These are phyloP conservation scores for Germaria angustata DNA, from an alignment of 2,888 invertebrate species.

Conservation along the genomic window DNA sequence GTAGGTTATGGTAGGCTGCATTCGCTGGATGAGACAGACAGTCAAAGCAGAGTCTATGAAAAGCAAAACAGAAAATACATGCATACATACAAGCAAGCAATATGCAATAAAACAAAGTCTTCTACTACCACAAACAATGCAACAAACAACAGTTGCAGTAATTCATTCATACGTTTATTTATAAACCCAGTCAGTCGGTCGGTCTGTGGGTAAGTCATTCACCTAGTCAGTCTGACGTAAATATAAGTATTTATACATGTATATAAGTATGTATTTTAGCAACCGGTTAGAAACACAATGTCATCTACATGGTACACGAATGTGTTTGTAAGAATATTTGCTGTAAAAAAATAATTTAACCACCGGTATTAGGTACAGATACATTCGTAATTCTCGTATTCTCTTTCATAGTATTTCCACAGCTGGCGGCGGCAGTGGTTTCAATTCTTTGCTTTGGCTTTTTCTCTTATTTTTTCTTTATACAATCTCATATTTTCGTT, in stretches of 20 bases:
- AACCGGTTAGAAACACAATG: constrained; percentile 44
- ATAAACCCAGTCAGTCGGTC: background rate
- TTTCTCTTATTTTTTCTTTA: background rate
- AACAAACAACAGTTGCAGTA: constrained; percentile 35
- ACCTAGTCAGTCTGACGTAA: background rate
- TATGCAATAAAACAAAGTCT: constrained; percentile 19
- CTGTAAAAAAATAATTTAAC: constrained; percentile 17
- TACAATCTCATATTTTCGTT: background rate
- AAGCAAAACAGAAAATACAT: background rate
- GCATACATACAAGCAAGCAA: background rate
- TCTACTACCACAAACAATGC: constrained; percentile 14
- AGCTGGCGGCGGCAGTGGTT: constrained; percentile 58
- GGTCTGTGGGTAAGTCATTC: constrained; percentile 16
- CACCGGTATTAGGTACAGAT: constrained; percentile 20
- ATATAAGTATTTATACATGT: background rate
- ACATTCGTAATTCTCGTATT: constrained; percentile 11
- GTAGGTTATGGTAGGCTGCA: constrained; percentile 76
- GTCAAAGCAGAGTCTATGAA: constrained; percentile 18
- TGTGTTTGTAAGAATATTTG: background rate
- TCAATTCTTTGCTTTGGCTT: constrained; percentile 29
- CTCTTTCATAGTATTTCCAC: constrained; percentile 45
- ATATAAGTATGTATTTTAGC: background rate
- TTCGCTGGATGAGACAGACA: constrained; percentile 65
- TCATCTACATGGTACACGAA: background rate
- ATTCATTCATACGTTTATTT: constrained; percentile 11